Evolutionary conservation across 2,888 invertebrate species (phyloP), one percentile per base, ranked within the genome.

Genomic region (Agonopterix alstromeriana): DNA sequence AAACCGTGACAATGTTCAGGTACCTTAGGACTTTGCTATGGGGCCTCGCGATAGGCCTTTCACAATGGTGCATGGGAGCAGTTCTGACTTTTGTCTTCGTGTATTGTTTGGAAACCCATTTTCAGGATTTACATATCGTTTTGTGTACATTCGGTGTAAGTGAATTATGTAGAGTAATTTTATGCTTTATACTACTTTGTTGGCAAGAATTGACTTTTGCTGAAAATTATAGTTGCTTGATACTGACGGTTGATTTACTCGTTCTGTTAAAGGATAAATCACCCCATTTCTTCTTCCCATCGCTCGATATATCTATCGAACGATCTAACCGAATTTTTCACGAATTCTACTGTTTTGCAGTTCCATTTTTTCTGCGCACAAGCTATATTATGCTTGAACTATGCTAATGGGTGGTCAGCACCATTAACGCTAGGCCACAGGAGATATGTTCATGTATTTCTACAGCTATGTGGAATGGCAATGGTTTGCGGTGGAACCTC

Each of bases 381-480:
- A 63, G 80, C 70, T 10, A 74, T 80, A 58, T 49, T 80, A 36
- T 57, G 70, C 40, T 45, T 80, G 3, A 72, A 71, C 53, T 70
- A 63, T 14, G 65, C 68, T 3, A 80, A 74, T 52, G 77, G 77
- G 10, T 82, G 80, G 80, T 73, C 81, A 1, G 57, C 66, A 2
- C 67, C 73, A 0, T 57, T 80, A 61, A 60, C 66, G 4, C 27
- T 56, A 12, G 54, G 53, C 0, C 78, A 82, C 49, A 60, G 70
- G 12, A 58, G 51, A 49, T 50, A 56, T 10, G 56, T 60, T 0
- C 81, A 82, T 48, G 49, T 68, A 7, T 43, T 68, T 9, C 53
- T 81, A 36, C 71, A 77, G 51, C n/a, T 70, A 9, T 71, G 67
- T 51, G 67, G 62, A 10, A 11, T 74, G 35, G n/a, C 50, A n/a